Conservation (phyloP, 2,113 vertebrate genomes). For the Erythrocercus mccallii region DNA sequence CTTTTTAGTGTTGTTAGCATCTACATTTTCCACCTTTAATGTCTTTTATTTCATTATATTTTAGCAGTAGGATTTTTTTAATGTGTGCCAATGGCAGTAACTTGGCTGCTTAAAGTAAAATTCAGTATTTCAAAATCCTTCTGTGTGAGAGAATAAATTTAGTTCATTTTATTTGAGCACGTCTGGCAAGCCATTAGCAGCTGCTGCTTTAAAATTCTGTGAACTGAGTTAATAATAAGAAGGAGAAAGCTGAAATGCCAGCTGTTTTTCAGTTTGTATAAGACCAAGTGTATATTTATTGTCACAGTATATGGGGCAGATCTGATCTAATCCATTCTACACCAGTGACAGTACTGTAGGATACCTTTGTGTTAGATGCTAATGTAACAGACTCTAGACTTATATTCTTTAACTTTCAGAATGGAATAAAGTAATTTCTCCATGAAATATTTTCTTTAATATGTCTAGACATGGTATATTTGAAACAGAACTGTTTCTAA, state of each 20-base stretch:
- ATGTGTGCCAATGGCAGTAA: background rate
- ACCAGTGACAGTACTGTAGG: background rate
- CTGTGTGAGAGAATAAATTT: background rate
- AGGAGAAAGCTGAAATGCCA: background rate
- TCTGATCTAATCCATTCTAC: background rate
- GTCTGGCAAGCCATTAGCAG: background rate
- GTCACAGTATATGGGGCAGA: background rate
- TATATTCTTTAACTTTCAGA: background rate
- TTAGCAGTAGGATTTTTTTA: background rate
- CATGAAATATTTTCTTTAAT: background rate
- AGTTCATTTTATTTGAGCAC: conserved; percentile 16
- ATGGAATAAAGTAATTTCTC: background rate
- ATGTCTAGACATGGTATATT: background rate
- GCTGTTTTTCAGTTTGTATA: background rate
- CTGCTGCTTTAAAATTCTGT: conserved; percentile 3
- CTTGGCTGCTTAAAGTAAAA: background rate
- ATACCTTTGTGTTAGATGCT: background rate
- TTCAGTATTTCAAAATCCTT: background rate
- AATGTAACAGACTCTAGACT: background rate
- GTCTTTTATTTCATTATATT: background rate
- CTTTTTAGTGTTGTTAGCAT: background rate
- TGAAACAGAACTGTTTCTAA: background rate
- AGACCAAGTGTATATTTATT: background rate
- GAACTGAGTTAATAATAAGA: background rate
- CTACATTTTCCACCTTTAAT: background rate